A percentile compares a stretch with the other conserved stretches of the same genome.
These are phyloP conservation scores for Cottoperca gobio DNA, from an alignment of 2,797 vertebrate species.

Conservation along the genomic window DNA sequence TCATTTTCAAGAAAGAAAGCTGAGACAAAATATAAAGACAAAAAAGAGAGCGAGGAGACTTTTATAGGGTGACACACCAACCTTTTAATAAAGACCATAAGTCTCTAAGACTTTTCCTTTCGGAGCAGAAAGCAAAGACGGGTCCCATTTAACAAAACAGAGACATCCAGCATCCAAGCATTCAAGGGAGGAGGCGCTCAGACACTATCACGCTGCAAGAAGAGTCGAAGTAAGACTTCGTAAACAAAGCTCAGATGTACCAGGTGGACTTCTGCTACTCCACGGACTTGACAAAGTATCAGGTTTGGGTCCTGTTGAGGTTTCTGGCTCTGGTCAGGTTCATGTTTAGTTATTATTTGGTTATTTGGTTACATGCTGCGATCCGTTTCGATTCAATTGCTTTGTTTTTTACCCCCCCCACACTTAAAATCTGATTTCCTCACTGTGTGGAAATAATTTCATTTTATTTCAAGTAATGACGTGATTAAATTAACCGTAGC, in stretches of 20 bases:
- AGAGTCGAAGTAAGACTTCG: conserved; percentile 45
- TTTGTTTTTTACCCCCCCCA: no score
- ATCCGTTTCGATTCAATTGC: background rate
- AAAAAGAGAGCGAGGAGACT: conserved; percentile 80
- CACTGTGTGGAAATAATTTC: background rate
- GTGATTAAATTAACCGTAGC: background rate
- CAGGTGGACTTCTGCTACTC: background rate
- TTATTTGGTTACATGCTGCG: no score
- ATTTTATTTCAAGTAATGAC: background rate
- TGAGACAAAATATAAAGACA: conserved; percentile 75
- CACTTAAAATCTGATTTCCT: background rate
- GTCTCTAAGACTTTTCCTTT: conserved; percentile 88
- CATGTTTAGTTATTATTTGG: background rate
- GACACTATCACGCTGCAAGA: background rate
- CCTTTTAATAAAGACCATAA: conserved; percentile 97
- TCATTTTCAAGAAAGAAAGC: conserved; percentile 37
- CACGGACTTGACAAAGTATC: background rate
- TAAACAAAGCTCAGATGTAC: background rate
- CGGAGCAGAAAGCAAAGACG: conserved; percentile 90
- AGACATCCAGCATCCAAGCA: conserved; percentile 16
- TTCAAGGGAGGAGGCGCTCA: conserved; percentile 11
- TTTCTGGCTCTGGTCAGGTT: background rate
- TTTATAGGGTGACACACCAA: conserved; percentile 94
- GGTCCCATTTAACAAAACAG: conserved; percentile 66
- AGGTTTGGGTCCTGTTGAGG: background rate